Conservation (phyloP, 2,888 invertebrate species). For the Euplexia lucipara region DNA sequence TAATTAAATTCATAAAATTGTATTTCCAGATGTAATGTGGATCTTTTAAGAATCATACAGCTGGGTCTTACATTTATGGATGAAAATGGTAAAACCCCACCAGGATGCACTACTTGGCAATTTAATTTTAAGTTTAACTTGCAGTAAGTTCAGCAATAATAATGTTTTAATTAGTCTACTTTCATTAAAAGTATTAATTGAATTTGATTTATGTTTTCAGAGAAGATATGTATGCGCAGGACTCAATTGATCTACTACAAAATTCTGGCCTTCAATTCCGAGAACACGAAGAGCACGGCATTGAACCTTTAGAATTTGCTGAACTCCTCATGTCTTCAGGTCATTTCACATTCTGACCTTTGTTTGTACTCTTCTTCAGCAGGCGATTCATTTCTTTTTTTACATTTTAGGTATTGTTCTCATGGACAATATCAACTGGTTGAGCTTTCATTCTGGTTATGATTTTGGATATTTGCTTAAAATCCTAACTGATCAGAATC, state of each 20-base stretch:
- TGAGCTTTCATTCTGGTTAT: conserved; percentile 99
- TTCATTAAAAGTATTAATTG: background rate
- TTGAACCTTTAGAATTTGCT: conserved; percentile 99
- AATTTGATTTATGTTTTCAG: conserved; percentile 85
- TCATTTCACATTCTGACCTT: conserved; percentile 27
- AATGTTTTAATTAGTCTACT: background rate
- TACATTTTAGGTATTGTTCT: conserved; percentile 94
- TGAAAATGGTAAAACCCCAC: conserved; percentile 98
- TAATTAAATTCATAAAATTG: conserved; percentile 8
- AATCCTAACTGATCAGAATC: conserved; percentile 97
- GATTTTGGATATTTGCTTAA: conserved; percentile 99
- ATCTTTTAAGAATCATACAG: conserved; percentile 99
- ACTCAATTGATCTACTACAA: conserved; percentile 99
- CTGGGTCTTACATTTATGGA: conserved; percentile 99
- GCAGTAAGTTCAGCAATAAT: conserved; percentile 92
- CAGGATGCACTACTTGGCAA: conserved; percentile 99
- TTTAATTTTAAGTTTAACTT: conserved; percentile 99
- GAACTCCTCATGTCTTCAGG: conserved; percentile 99
- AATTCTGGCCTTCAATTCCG: conserved; percentile 99
- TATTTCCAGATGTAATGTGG: conserved; percentile 96
- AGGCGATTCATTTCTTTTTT: background rate
- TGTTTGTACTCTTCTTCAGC: background rate
- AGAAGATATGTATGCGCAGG: conserved; percentile 99
- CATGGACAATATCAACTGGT: conserved; percentile 99
- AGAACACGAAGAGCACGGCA: conserved; percentile 99